Percentiles rank a stretch among this genome's conserved stretches.
phyloP scores from a whole-genome alignment of 2,797 vertebrate genomes.

The Mionectes olivaceus region DNA sequence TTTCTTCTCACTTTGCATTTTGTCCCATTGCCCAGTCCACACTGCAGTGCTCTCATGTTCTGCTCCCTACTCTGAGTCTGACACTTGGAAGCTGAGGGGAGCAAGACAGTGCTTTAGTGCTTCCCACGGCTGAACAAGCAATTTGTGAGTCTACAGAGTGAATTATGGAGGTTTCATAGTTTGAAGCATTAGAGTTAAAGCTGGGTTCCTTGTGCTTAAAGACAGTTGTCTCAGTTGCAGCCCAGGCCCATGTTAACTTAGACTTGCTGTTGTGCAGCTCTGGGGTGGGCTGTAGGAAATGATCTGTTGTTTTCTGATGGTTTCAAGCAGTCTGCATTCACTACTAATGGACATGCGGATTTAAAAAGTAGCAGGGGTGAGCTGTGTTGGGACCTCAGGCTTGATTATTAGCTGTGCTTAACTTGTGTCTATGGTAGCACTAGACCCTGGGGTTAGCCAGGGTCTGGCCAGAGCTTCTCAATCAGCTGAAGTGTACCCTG shows the following conservation, averaged over 20 bases:
- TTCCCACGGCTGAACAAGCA: not conserved
- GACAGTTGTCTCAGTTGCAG: not conserved
- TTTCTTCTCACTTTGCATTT: slow-evolving; percentile 10
- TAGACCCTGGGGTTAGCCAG: not conserved
- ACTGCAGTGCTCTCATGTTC: fast-evolving
- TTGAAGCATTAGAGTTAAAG: not conserved
- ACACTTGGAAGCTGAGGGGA: not conserved
- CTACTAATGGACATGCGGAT: not conserved
- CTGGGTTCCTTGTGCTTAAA: not conserved
- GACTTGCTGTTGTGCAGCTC: not conserved
- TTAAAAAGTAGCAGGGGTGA: not conserved
- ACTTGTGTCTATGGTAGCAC: not conserved
- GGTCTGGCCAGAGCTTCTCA: not conserved
- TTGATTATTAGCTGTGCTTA: not conserved
- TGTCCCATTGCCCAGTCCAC: not conserved
- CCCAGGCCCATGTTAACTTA: not conserved
- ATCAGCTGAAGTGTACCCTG: not conserved
- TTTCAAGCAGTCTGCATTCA: not conserved
- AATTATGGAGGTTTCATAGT: not conserved
- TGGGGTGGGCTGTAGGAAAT: not conserved
- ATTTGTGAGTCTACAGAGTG: not conserved
- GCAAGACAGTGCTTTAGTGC: not conserved
- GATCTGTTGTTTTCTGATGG: not conserved
- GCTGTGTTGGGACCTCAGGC: not conserved
- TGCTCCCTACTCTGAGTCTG: not conserved